Percentiles rank a stretch among this genome's conserved stretches.
Conservation (phyloP, 64 coral and sea anemone species). For the Trachythela sp. region DNA sequence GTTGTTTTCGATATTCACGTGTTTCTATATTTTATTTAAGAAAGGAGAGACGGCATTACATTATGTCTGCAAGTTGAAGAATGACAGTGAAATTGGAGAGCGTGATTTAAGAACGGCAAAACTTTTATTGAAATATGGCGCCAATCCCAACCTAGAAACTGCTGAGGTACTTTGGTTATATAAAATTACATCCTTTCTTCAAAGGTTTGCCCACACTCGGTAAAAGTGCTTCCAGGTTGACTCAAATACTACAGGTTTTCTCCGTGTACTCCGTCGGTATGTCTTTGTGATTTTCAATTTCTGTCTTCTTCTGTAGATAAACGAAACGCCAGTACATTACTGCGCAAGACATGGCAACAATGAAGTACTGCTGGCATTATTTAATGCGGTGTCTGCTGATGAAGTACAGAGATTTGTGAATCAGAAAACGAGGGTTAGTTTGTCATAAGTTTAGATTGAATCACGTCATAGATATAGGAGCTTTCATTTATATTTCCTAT, state of each 20-base stretch:
- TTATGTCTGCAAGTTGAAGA: constrained; percentile 52
- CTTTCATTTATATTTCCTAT: neutral
- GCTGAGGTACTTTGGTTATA: constrained; percentile 20
- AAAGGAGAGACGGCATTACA: constrained; percentile 81
- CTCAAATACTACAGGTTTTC: neutral
- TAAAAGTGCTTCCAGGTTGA: neutral
- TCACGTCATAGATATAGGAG: neutral
- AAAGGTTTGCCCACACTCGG: no score
- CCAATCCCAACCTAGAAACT: constrained; percentile 50
- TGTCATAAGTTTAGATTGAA: neutral
- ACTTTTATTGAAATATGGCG: constrained; percentile 68
- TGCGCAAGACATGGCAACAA: constrained; percentile 70
- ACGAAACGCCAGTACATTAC: constrained; percentile 77
- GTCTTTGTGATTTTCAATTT: neutral
- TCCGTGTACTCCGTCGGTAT: no score
- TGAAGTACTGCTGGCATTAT: constrained; percentile 57
- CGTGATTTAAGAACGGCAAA: constrained; percentile 55
- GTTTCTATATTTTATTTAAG: constrained; percentile 16
- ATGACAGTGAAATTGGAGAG: constrained; percentile 31
- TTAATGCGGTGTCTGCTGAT: constrained; percentile 46
- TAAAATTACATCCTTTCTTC: neutral
- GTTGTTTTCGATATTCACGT: neutral
- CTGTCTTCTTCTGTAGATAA: constrained; percentile 48
- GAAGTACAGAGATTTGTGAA: constrained; percentile 69
- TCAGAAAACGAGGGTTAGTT: constrained; percentile 63